Conservation (phyloP, 2,113 vertebrate species). For the Tauraco erythrolophus region DNA sequence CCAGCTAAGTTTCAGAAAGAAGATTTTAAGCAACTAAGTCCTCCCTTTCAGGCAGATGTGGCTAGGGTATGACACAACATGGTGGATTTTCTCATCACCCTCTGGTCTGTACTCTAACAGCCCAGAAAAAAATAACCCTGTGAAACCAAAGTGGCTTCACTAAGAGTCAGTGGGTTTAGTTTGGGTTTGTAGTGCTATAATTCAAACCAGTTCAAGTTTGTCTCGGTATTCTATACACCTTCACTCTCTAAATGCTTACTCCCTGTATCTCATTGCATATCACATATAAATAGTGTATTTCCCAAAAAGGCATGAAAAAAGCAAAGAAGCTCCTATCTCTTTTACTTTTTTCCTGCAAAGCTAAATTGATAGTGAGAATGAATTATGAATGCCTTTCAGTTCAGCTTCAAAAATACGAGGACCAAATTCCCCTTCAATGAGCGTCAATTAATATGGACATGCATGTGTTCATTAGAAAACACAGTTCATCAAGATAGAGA, state of each 20-base stretch:
- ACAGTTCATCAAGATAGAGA: neutral
- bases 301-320: neutral
- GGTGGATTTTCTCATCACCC: neutral
- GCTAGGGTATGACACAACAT: neutral
- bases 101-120: neutral
- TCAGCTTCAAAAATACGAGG: constrained; percentile 41
- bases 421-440: neutral
- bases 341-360: neutral
- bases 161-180: neutral
- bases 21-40: neutral
- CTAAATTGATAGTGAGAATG: constrained; percentile 38
- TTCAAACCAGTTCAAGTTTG: neutral
- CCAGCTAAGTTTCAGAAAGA: neutral
- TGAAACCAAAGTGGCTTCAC: neutral
- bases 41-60: neutral
- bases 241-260: neutral
- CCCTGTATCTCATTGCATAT: neutral
- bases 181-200: neutral
- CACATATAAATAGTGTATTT: neutral
- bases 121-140: neutral
- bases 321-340: neutral
- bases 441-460: neutral
- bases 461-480: constrained; percentile 10
- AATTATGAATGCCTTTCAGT: constrained; percentile 59
- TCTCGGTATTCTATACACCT: neutral